Conservation (phyloP, 2,797 vertebrate genomes). For the Ptychobarbus kaznakovi region DNA sequence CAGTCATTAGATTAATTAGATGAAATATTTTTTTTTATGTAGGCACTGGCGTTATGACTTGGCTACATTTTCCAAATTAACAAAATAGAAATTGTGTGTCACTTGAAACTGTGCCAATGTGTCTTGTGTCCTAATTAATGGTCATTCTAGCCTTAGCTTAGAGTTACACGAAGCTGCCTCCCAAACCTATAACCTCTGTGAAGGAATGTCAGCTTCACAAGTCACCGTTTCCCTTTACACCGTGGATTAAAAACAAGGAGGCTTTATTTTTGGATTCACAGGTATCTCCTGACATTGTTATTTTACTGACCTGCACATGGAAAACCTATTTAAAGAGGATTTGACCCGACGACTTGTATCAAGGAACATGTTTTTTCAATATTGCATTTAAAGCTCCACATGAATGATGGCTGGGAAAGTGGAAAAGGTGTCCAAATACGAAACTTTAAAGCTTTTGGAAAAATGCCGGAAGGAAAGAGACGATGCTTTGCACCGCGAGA, state of each 20-base stretch:
- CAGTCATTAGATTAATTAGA: conserved; percentile 26
- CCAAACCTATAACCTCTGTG: conserved; percentile 70
- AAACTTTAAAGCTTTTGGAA: conserved; percentile 80
- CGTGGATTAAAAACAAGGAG: conserved; percentile 18
- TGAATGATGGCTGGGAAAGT: conserved; percentile 75
- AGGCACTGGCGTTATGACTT: conserved; percentile 22
- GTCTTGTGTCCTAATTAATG: conserved; percentile 82
- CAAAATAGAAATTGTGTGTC: conserved; percentile 73
- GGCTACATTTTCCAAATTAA: conserved; percentile 70
- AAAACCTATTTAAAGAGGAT: conserved; percentile 3
- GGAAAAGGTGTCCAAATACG: conserved; percentile 78
- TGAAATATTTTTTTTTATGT: not conserved
- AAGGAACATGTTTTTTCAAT: conserved; percentile 35
- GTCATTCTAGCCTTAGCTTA: conserved; percentile 85
- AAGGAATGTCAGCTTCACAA: conserved; percentile 67
- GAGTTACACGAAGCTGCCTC: conserved; percentile 78
- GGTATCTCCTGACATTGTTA: conserved; percentile 2
- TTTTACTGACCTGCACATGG: conserved; percentile 28
- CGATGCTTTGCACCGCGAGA: conserved; percentile 79
- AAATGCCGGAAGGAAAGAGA: conserved; percentile 83
- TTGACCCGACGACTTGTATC: conserved; percentile 37
- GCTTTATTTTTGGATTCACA: conserved; percentile 16
- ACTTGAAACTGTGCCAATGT: conserved; percentile 80
- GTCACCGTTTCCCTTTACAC: conserved; percentile 27
- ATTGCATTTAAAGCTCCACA: conserved; percentile 5